Percentiles rank a stretch among this genome's conserved stretches.
These are phyloP conservation scores for Pygoscelis adeliae DNA, from an alignment of 2,113 vertebrate genomes.

Conservation along the genomic window DNA sequence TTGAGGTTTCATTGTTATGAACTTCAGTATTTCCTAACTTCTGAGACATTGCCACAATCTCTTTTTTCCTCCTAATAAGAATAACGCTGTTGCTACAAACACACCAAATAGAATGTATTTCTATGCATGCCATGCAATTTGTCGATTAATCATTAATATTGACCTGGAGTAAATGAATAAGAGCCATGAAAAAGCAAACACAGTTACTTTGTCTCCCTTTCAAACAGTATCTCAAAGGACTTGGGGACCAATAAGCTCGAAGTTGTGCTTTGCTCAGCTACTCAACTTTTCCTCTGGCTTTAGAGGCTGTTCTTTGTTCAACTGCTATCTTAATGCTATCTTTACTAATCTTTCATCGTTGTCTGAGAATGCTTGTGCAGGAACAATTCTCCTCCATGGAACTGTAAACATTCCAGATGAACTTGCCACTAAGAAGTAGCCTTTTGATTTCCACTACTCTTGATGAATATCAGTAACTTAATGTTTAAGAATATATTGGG, in stretches of 20 bases:
- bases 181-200: background rate
- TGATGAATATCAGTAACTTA: background rate
- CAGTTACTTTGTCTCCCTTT: background rate
- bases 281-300: background rate
- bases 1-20: background rate
- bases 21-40: background rate
- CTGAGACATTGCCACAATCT: background rate
- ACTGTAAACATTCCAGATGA: background rate
- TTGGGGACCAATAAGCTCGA: background rate
- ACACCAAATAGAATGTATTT: background rate
- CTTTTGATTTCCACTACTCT: background rate
- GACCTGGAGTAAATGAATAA: background rate
- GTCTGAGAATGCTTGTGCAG: background rate
- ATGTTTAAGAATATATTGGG: background rate
- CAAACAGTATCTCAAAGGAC: background rate
- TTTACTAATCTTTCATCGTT: background rate
- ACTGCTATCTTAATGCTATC: background rate
- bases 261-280: background rate
- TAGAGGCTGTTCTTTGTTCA: background rate
- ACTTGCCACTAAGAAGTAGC: background rate
- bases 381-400: background rate
- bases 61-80: background rate
- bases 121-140: background rate
- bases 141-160: background rate
- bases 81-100: background rate